Percentiles rank a stretch among this genome's conserved stretches.
Conservation (phyloP, 2,113 vertebrate species). For the Hylia prasina region DNA sequence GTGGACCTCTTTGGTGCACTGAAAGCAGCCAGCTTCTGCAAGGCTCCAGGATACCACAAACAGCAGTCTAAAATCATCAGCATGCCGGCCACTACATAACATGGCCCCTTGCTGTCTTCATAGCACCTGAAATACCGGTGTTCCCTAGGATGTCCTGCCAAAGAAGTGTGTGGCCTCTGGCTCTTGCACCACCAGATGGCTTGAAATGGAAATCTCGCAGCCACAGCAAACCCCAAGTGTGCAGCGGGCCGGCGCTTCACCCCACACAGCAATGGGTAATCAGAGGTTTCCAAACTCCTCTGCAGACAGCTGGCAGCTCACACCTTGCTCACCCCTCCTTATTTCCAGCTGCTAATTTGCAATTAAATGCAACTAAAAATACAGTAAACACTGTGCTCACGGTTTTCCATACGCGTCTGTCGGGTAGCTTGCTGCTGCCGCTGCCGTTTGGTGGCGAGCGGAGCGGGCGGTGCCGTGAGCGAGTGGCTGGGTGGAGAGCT, state of each 20-base stretch:
- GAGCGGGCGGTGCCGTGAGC: background rate
- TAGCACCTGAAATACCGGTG: background rate
- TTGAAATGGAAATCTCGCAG: background rate
- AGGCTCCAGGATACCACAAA: background rate
- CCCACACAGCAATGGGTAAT: background rate
- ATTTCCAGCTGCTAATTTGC: slow-evolving; percentile 38
- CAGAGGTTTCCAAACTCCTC: background rate
- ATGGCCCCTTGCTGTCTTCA: background rate
- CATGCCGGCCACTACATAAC: background rate
- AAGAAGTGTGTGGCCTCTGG: background rate
- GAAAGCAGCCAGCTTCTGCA: background rate
- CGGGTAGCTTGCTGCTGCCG: background rate
- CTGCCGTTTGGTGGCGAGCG: background rate
- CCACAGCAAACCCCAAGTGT: background rate
- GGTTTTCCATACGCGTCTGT: fast-evolving
- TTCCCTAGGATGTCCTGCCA: background rate
- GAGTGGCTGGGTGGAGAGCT: background rate
- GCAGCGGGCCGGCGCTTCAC: fast-evolving
- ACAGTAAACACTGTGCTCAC: background rate
- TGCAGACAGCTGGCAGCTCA: background rate
- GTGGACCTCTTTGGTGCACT: background rate
- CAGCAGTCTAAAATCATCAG: background rate
- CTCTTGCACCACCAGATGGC: background rate
- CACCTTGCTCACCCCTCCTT: background rate
- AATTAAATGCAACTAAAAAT: background rate